Base-by-base conservation (phyloP, 2,888 invertebrate genomes). In the Meta bourneti region DNA sequence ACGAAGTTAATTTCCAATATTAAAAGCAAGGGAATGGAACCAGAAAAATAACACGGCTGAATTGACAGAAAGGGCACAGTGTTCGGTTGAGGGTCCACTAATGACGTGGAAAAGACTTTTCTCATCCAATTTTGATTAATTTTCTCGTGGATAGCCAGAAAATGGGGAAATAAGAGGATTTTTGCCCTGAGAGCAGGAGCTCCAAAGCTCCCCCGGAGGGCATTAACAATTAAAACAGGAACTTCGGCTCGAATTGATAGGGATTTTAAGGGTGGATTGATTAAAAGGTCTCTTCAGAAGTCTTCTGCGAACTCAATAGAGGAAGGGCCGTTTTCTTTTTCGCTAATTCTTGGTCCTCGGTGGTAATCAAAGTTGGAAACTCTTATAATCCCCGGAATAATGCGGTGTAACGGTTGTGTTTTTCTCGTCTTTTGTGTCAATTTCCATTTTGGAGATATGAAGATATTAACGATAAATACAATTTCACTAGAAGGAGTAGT, bases 61-160 rank as follows among this genome's bases (percentile, higher is more conserved):
- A 34, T 34, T 34, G 34, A 34, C 34, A 34, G 34, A 34, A 34
- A 34, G 4, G 34, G 34, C 34, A 34, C 34, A 34, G 34, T 2
- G 34, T 34, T 34, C 34, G 34, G 34, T 34, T 34, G 34, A 54
- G 20, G 19, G 7, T 61, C 74, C 75, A 11, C 75, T 81, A 88
- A 88, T 88, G 88, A 88, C 20, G 6, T 20, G 54, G 20, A 34
- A 90, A 90, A 71, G 70, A 54, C 78, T 11, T 11, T 72, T 78
- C 51, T 70, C 78, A 49, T 90, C 89, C 72, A 34, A 90, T 84
- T 61, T 52, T 61, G 89, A 84, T 90, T 79, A 84, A 84, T 84
- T 79, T 84, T 82, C 7, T 13, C 34, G 72, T 51, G 49, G 71
- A 52, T 51, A 51, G 49, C 52, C 2, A 11, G 70, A 79, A 72